Evolutionary conservation across 2,888 invertebrate genomes (phyloP), one percentile per base, ranked within the genome.

Genomic region (Drosophila maculinotata): DNA sequence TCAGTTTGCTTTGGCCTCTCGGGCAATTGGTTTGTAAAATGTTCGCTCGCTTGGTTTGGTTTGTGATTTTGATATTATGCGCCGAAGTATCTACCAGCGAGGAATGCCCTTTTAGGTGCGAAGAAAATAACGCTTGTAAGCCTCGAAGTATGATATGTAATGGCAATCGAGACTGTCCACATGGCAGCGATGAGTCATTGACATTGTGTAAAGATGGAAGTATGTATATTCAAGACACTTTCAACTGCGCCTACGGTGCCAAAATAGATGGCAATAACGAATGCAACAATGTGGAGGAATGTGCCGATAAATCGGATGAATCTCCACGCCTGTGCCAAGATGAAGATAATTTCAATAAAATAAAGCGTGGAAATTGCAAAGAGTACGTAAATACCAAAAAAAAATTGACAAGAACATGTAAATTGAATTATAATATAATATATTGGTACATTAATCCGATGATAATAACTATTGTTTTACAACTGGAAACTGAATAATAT

Each of bases 221-320:
- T 4, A 0, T n/a, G n/a, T 1, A 17, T 20, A 6, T 0, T 3
- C 12, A n/a, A 2, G 0, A 8, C 0, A 1, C 0, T 1, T 48
- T 51, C 4, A 0, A 0, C 1, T 75, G 74, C 42, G 78, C 59
- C 3, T 20, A 30, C 17, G 49, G 60, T 0, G 41, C 0, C 1
- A 0, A 0, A 10, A 15, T 52, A n/a, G 0, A 0, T 0, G 0
- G 0, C 0, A 0, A 3, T 0, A 1, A 0, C 0, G 0, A 1
- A n/a, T 72, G 56, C 12, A 36, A 66, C 42, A 0, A 1, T 1
- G n/a, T n/a, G n/a, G n/a, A n/a, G 0, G 30, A 78, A 0, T 77
- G 75, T 8, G 14, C 9, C 6, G 78, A 75, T 47, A 9, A 14
- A 7, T 68, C 64, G 1, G 73, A 68, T 49, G 73, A 77, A 10